A percentile compares a stretch with the other conserved stretches of the same genome.
These are phyloP conservation scores for Eulacestoma nigropectus DNA, from an alignment of 2,113 vertebrate species.

Conservation along the genomic window DNA sequence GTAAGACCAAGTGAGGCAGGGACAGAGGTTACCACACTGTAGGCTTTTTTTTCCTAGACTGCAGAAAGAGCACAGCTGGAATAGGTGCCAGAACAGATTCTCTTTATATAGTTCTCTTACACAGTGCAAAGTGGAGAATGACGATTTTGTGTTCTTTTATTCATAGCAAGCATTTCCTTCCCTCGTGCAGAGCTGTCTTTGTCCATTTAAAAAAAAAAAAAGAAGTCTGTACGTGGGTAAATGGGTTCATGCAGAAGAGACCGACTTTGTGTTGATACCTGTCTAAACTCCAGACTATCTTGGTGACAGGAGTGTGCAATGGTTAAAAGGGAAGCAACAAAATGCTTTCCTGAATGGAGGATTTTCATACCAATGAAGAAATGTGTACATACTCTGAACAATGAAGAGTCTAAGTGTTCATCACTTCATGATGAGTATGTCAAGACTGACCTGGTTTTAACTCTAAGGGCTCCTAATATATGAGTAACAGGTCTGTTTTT, in stretches of 20 bases:
- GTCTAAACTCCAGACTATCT: neutral
- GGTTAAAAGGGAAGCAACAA: neutral
- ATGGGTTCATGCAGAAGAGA: neutral
- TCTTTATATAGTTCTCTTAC: neutral
- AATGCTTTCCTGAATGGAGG: neutral
- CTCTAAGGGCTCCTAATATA: neutral
- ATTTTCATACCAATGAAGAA: neutral
- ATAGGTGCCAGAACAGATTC: neutral
- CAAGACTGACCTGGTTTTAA: neutral
- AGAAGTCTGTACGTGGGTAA: neutral
- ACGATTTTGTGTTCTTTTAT: neutral
- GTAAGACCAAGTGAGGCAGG: neutral
- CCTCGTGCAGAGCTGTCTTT: neutral
- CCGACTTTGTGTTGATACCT: neutral
- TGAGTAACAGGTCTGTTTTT: neutral
- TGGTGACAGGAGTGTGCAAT: neutral
- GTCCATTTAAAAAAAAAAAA: neutral
- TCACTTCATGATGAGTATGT: neutral
- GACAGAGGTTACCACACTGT: neutral
- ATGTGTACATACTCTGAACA: neutral
- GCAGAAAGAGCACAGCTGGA: neutral
- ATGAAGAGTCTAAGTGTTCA: neutral
- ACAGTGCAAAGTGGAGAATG: neutral
- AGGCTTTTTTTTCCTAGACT: neutral
- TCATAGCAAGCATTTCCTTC: neutral